Base-by-base conservation (phyloP, 1,140 invertebrate genomes). In the Coptotermes formosanus region DNA sequence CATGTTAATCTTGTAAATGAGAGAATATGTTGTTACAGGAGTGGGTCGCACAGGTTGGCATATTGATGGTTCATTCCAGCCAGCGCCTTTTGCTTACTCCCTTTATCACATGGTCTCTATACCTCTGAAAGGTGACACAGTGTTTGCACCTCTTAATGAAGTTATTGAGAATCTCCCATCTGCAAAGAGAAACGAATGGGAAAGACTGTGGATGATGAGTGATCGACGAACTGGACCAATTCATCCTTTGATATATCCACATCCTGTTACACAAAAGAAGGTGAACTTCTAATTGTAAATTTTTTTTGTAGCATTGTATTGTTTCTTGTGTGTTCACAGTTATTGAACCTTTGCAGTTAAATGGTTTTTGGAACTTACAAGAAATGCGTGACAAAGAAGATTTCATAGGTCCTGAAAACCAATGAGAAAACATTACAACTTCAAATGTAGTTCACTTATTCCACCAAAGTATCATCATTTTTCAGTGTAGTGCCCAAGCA, bases 41-140 rank as follows among this genome's bases (percentile, higher is more conserved):
- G 92, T 92, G 75, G 92, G 92, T 1, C 88, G 92, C 86, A 92
- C 91, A 25, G 92, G 92, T 25, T 92, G 92, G 92, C 92, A 92
- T 87, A 92, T 92, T 84, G 92, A 92, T 89, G 92, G 92, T 0
- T 92, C 91, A 87, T 92, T 92, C 87, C 92, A 92, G 89, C 88
- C 89, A 38, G 89, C 90, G 82, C 92, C 92, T 32, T 92, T 92
- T 88, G 88, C 89, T 30, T 92, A 91, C 88, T 90, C 92, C 48
- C 85, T 92, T 6, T 92, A 92, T 86, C 90, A 92, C 85, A 91
- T 92, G 90, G 90, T 89, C 0, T 89, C 89, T 52, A 89, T 92
- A 19, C 92, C 92, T 7, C 91, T 89, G 87, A 86, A 86, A 69
- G 91, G 2, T 38, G 38, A 38, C 38, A 38, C 38, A 38, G 38